Base-by-base conservation (phyloP, 2,888 invertebrate genomes). In the Muscina levida region DNA sequence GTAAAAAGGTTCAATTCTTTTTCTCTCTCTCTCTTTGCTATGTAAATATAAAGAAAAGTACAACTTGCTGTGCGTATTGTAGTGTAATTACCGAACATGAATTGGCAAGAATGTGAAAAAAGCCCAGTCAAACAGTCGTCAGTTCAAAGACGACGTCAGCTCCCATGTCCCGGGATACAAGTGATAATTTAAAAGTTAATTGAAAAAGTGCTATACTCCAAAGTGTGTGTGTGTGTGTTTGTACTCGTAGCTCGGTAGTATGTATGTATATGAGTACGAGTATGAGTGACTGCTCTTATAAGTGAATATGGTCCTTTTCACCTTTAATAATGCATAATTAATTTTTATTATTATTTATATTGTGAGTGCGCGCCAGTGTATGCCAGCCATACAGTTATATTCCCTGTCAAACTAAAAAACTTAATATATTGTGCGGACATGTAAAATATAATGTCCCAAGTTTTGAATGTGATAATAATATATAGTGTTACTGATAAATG, bases 141-240 rank as follows among this genome's bases (percentile, higher is more conserved):
- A 31, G 8, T 31, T 3, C 31, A 8, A 8, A 8, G 13, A 13
- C 13, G n/a, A n/a, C n/a, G n/a, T n/a, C n/a, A n/a, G n/a, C n/a
- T n/a, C n/a, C n/a, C n/a, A n/a, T n/a, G n/a, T n/a, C n/a, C n/a
- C 13, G 22, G 37, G 19, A 51, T 31, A 31, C 31, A 31, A 31
- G 31, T 31, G 31, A 53, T 67, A 67, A 65, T 51, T 65, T 44
- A 67, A 51, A 77, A 72, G 62, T 75, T 75, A 81, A 81, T 81
- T 81, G 77, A 81, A 81, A 81, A 79, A 72, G 22, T 59, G 59
- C 19, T 19, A 4, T 46, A 39, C 48, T 31, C 39, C 22, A 2
- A 11, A 1, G 22, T 19, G 19, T 51, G 22, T 19, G 19, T n/a
- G n/a, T n/a, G n/a, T n/a, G n/a, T n/a, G n/a, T n/a, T n/a, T n/a